Evolutionary conservation across 2,888 invertebrate genomes (phyloP).

Genomic region (Meteorus colon): DNA sequence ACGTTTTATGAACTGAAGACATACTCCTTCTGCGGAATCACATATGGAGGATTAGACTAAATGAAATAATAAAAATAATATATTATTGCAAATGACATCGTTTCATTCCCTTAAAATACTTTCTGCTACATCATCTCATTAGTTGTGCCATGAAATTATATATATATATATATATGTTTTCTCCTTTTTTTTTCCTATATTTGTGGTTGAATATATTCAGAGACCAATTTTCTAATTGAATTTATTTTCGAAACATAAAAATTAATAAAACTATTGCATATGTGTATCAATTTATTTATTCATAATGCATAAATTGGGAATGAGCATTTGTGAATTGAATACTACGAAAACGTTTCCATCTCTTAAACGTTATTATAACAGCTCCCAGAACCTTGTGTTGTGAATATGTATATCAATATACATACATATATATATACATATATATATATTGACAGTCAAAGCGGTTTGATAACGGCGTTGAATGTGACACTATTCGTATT

Average conservation of each 20-base stretch:
- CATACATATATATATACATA: neutral
- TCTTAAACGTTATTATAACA: too few species aligned
- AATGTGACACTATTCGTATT: conserved; percentile 28
- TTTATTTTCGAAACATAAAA: neutral
- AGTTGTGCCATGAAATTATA: conserved; percentile 36
- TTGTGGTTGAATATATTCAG: neutral
- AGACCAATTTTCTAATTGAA: neutral
- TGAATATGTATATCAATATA: too few species aligned
- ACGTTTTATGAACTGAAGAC: conserved; percentile 47
- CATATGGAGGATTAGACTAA: conserved; percentile 25
- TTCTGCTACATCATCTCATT: conserved; percentile 20
- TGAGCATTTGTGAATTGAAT: too few species aligned
- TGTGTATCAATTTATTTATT: neutral
- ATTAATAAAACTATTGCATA: neutral
- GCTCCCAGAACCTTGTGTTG: too few species aligned
- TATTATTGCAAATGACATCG: conserved; percentile 15
- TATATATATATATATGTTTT: conserved; percentile 10
- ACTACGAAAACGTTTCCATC: too few species aligned
- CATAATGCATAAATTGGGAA: too few species aligned
- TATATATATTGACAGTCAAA: neutral
- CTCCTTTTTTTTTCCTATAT: conserved; percentile 21
- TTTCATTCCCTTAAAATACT: neutral
- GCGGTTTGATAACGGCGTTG: neutral
- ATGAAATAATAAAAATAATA: conserved; percentile 30
- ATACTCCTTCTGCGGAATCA: neutral